Percentiles rank a stretch among this genome's conserved stretches.
phyloP scores from a whole-genome alignment of 2,113 vertebrate species.

The Cryptoleucopteryx plumbea region DNA sequence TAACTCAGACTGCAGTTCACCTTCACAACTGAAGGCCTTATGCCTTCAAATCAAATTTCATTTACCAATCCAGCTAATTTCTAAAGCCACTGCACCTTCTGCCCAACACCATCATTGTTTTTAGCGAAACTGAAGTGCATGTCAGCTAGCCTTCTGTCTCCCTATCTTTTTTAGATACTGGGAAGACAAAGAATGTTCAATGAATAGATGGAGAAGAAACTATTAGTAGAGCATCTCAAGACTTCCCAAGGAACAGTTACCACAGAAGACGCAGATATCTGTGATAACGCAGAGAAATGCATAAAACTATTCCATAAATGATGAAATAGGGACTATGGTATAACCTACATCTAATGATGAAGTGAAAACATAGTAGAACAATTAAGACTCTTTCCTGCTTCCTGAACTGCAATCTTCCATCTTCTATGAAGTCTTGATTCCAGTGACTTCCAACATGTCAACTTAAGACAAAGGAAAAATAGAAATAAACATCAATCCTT shows the following conservation, averaged over 20 bases:
- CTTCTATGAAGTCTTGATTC: background rate
- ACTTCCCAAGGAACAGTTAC: background rate
- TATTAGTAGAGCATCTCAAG: background rate
- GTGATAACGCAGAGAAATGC: background rate
- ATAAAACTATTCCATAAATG: background rate
- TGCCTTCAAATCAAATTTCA: background rate
- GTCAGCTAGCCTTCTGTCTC: background rate
- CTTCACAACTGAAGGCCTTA: background rate
- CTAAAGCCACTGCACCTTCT: background rate
- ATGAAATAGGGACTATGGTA: background rate
- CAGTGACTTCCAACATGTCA: background rate
- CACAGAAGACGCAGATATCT: background rate
- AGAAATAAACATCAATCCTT: background rate
- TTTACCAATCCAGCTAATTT: background rate
- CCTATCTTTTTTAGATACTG: background rate
- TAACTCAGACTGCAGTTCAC: background rate
- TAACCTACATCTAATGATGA: background rate
- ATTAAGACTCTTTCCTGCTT: background rate
- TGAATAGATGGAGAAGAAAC: background rate
- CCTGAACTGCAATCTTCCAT: background rate
- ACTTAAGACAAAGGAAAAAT: background rate
- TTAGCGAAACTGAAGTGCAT: background rate
- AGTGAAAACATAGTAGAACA: background rate
- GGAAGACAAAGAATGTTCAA: background rate
- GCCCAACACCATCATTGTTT: background rate